phyloP scores from a whole-genome alignment of 2,888 invertebrate species.

The Idaea biselata region DNA sequence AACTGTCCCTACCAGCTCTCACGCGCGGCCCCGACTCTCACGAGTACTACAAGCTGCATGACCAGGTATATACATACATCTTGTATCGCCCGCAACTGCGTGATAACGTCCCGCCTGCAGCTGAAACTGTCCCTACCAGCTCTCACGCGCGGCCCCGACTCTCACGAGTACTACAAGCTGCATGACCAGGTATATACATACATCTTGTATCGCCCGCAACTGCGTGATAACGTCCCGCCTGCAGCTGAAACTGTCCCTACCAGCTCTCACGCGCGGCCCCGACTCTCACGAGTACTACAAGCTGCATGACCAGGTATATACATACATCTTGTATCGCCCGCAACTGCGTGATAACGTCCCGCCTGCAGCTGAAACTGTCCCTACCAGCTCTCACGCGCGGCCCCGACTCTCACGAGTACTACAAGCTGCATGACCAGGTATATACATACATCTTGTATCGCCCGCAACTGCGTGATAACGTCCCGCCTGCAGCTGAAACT shows the following conservation, averaged over 20 bases:
- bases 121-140: constrained; percentile 92
- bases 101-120: constrained; percentile 89
- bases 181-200: constrained; percentile 84
- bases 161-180: constrained; percentile 93
- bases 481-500: constrained; percentile 91
- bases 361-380: constrained; percentile 91
- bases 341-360: constrained; percentile 93
- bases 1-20: constrained; percentile 90
- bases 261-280: constrained; percentile 90
- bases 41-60: constrained; percentile 93
- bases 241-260: constrained; percentile 90
- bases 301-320: constrained; percentile 85
- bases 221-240: constrained; percentile 92
- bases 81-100: constrained; percentile 94
- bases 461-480: constrained; percentile 94
- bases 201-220: too few relatives aligned
- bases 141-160: constrained; percentile 91
- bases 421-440: constrained; percentile 89
- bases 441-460: too few relatives aligned
- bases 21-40: constrained; percentile 92
- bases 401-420: constrained; percentile 94
- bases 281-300: constrained; percentile 95
- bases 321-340: too few relatives aligned
- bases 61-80: constrained; percentile 82
- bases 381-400: constrained; percentile 89